These are phyloP conservation scores for Mesitornis unicolor DNA, from an alignment of 2,113 vertebrate genomes.

Conservation along the genomic window DNA sequence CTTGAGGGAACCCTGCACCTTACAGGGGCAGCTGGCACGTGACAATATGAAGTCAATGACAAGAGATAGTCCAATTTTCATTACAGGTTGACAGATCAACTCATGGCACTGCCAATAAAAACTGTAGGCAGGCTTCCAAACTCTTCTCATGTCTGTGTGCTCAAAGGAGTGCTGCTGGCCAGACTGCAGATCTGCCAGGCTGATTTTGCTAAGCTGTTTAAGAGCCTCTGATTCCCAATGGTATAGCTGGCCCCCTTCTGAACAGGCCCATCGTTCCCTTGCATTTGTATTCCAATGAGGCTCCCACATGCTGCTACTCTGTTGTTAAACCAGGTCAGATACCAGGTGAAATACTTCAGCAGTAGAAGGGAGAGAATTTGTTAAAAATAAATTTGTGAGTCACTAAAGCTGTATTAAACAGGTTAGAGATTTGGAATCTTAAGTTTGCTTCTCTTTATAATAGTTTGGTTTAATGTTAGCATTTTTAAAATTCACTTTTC, in stretches of 20 bases:
- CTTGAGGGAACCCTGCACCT: not conserved
- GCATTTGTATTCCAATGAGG: not conserved
- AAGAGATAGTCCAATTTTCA: not conserved
- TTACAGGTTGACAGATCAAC: not conserved
- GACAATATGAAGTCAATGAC: not conserved
- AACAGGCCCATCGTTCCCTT: not conserved
- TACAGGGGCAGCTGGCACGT: not conserved
- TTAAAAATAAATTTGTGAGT: not conserved
- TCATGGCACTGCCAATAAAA: not conserved
- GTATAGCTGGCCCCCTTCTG: not conserved
- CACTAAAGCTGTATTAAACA: not conserved
- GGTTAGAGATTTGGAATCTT: not conserved
- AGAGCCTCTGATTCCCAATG: not conserved
- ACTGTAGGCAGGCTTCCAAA: not conserved
- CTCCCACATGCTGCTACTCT: not conserved
- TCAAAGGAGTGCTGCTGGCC: not conserved
- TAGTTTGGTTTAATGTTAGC: not conserved
- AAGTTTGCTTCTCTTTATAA: not conserved
- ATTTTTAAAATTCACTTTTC: not conserved
- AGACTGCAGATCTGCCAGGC: not conserved
- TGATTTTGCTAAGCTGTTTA: not conserved
- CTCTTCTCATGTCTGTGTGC: not conserved
- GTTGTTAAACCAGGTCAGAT: not conserved
- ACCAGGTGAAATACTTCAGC: not conserved
- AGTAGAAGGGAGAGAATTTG: not conserved